Percentiles rank a stretch among this genome's conserved stretches.
These are phyloP conservation scores for Vanessa cardui DNA, from an alignment of 2,888 invertebrate species.

Conservation along the genomic window DNA sequence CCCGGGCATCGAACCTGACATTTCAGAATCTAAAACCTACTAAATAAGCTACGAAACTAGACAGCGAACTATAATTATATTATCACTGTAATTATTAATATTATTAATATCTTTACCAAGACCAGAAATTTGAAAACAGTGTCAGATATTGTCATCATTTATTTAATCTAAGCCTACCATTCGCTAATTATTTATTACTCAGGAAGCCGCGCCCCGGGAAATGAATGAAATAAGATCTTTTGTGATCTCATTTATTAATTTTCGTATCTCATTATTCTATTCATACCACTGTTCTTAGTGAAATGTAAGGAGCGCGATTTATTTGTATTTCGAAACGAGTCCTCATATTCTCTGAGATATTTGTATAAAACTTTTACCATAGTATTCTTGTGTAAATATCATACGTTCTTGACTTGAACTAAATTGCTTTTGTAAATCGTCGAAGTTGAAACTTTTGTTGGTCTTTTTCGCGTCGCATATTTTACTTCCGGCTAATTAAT, in stretches of 20 bases:
- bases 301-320: neutral
- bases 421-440: neutral
- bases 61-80: too few relatives aligned
- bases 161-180: conserved; percentile 49
- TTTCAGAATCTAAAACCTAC: too few relatives aligned
- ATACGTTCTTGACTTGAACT: conserved; percentile 1
- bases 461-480: too few relatives aligned
- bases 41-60: too few relatives aligned
- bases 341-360: neutral
- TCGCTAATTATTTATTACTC: conserved; percentile 66
- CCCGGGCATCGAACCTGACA: too few relatives aligned
- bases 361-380: conserved; percentile 6
- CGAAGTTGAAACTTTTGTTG: neutral
- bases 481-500: too few relatives aligned
- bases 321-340: conserved; percentile 11
- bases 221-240: conserved; percentile 73
- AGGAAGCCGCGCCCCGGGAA: conserved; percentile 56
- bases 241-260: conserved; percentile 69
- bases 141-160: conserved; percentile 4
- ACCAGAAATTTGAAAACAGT: neutral
- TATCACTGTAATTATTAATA: too few relatives aligned
- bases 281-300: conserved; percentile 42
- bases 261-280: conserved; percentile 59
- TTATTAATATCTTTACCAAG: too few relatives aligned
- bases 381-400: conserved; percentile 6